Percentiles rank a stretch among this genome's conserved stretches.
Evolutionary conservation across 2,888 invertebrate species (phyloP).

Genomic region (Taphrorychus bicolor): DNA sequence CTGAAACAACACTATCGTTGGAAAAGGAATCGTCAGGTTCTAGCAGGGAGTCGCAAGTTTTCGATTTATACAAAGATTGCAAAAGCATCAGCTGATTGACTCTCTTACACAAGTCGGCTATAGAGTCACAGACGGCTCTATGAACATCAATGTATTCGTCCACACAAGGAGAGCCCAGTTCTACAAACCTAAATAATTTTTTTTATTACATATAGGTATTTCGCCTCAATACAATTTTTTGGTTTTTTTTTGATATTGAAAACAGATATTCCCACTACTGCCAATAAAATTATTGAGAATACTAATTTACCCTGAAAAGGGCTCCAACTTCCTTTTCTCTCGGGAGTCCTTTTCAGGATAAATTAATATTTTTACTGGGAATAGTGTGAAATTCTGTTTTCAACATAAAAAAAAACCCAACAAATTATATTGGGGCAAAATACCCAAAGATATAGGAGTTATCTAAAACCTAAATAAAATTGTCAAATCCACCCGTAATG

Average conservation of each 20-base stretch:
- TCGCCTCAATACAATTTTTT: too few relatives aligned
- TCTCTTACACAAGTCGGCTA: conserved; percentile 67
- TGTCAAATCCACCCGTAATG: too few relatives aligned
- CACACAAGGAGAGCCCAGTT: conserved; percentile 63
- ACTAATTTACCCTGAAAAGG: too few relatives aligned
- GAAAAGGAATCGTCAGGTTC: conserved; percentile 65
- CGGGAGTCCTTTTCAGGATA: too few relatives aligned
- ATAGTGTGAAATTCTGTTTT: too few relatives aligned
- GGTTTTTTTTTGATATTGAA: too few relatives aligned
- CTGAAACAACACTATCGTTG: conserved; percentile 48
- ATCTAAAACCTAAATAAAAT: not conserved
- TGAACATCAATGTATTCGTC: conserved; percentile 63
- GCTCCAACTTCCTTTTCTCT: too few relatives aligned
- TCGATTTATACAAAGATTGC: conserved; percentile 71
- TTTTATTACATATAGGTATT: too few relatives aligned
- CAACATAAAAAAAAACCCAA: too few relatives aligned
- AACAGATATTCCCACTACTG: too few relatives aligned
- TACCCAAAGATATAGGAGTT: too few relatives aligned
- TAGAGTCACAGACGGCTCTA: conserved; percentile 63
- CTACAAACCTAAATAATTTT: conserved; percentile 60
- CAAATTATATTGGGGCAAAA: not conserved
- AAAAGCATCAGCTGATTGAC: conserved; percentile 75
- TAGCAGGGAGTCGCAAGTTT: conserved; percentile 70
- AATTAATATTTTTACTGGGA: conserved; percentile 7
- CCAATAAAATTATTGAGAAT: too few relatives aligned